These are phyloP conservation scores for Myocastor coypus DNA, from an alignment of 2,113 vertebrate species.

Conservation along the genomic window DNA sequence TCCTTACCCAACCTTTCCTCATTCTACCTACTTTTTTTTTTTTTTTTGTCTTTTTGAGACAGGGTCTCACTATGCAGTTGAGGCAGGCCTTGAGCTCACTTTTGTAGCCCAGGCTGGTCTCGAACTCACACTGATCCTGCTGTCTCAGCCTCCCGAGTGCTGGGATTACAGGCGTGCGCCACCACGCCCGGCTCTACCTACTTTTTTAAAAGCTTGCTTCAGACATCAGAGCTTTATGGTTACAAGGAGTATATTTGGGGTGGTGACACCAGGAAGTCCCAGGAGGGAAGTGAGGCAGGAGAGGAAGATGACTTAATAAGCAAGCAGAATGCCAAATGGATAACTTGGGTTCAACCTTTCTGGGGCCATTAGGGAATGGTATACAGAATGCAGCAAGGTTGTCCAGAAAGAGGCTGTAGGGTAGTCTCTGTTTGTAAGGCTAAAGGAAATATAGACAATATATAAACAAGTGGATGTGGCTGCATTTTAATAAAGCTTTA, in stretches of 20 bases:
- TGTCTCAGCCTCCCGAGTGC: too few relatives aligned
- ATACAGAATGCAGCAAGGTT: background rate
- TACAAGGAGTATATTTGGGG: background rate
- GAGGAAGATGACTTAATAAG: background rate
- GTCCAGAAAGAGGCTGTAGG: background rate
- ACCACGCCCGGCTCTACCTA: too few relatives aligned
- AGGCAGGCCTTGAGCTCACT: too few relatives aligned
- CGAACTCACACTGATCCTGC: too few relatives aligned
- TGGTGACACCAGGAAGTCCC: background rate
- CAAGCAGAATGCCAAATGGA: background rate
- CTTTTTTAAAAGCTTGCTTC: background rate
- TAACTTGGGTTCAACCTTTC: background rate
- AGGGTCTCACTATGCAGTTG: too few relatives aligned
- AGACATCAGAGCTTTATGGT: background rate
- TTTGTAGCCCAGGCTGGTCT: too few relatives aligned
- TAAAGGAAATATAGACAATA: background rate
- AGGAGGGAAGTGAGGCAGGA: background rate
- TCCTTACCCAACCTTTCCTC: background rate
- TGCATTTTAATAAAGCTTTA: background rate
- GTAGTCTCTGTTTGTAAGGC: too few relatives aligned
- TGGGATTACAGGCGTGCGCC: too few relatives aligned
- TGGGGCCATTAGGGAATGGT: background rate
- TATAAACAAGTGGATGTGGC: background rate
- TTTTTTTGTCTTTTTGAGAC: too few relatives aligned
- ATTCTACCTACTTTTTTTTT: background rate